Evolutionary conservation across 2,797 vertebrate species (phyloP), one percentile per base, ranked within the genome.

Genomic region (Otolemur crassicaudatus): DNA sequence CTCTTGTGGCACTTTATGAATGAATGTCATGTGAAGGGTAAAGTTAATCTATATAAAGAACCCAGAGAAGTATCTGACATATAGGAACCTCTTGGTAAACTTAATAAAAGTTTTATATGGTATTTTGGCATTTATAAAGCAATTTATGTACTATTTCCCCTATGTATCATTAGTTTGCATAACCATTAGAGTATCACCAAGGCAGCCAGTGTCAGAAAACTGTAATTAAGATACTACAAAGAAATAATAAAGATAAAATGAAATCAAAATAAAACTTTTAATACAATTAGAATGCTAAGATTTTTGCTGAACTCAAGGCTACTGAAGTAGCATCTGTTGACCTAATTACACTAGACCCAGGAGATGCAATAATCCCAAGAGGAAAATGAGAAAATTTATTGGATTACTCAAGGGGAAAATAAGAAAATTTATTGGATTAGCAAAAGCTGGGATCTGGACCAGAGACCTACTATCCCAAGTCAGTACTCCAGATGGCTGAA

Each of bases 181-280:
- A 56, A 40, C 56, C 16, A 25, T 23, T 72, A 40, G 5, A 22
- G 1, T 76, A 53, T 72, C 58, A 29, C 17, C 27, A 53, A 86
- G 37, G 37, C 61, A 88, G 14, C 60, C 9, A 86, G 12, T 17
- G 83, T 88, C 49, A 40, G 34, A 43, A 89, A 70, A 95, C 37
- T 69, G 25, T 17, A 73, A 46, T 81, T 34, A 69, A 58, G 29
- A 61, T 40, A 63, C 40, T 16, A 72, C 61, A 94, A 89, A 79
- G 63, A 91, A 95, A 94, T 40, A 69, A 77, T 43, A n/a, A 73
- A 65, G 5, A 43, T 20, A 40, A 93, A 87, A 88, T 37, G 53
- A 86, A 95, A 80, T 81, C 14, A 87, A 93, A 61, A 61, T 23
- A 82, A 40, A 70, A 79, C 89, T 34, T 16, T 25, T 65, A 92